Base-by-base conservation (phyloP, 2,113 vertebrate genomes). In the Mobula hypostoma region DNA sequence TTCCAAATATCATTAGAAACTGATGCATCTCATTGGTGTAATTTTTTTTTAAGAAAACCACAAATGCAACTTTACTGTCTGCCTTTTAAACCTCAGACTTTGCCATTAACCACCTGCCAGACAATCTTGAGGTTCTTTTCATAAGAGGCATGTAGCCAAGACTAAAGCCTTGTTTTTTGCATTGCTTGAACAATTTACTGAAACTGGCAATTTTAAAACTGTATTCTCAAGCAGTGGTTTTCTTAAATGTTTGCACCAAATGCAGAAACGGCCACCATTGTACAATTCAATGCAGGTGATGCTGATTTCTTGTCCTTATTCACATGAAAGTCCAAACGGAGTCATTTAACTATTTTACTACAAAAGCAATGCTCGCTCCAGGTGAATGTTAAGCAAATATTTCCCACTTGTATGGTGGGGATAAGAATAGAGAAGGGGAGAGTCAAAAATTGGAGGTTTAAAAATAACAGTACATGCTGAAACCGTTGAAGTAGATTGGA, bases 21-120 rank as follows among this genome's bases (percentile, higher is more conserved):
- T 48, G 5, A 74, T 27, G 21, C 91, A 93, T 56, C 91, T 93
- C 91, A 72, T 56, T 72, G 91, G 91, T 74, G 21, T 21, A 72
- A 48, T 48, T 48, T 93, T 56, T 76, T 36, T 92, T 72, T 1
- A 32, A 36, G 48, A 58, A 90, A 14, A 56, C 32, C 91, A 93
- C 70, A 93, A 76, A 56, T 93, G 66, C 24, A 56, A 40, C 40
- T 93, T 93, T 56, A 93, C 36, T 27, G 70, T 93, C 91, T 93
- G 91, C 70, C 70, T 93, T 93, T 93, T 74, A 74, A 90, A 93
- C 91, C 91, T 93, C 91, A 93, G 91, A 93, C 91, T 93, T 93
- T 76, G 48, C 70, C 91, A 40, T 93, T 93, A 93, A 93, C 91
- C 91, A 74, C 70, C 70, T 93, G 91, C 40, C 91, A 93, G 91